Evolutionary conservation across 37 sponge, comb jelly and placozoan genomes (phyloP).

Genomic region (Ianthella basta): DNA sequence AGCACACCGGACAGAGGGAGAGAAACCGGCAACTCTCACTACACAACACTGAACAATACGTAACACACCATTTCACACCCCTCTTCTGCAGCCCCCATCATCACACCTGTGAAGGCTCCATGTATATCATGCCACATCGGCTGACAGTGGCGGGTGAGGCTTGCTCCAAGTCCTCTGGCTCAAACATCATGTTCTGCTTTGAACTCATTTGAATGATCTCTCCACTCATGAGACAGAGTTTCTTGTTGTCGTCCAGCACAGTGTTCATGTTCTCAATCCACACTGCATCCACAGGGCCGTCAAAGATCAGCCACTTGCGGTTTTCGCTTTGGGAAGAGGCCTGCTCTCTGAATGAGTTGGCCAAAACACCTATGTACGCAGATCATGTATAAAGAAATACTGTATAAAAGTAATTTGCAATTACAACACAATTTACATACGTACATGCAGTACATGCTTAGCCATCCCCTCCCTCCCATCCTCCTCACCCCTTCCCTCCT

Average conservation of each 20-base stretch:
- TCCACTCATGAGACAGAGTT: conserved; percentile 97
- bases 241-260: conserved; percentile 97
- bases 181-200: conserved; percentile 97
- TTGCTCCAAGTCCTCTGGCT: conserved; percentile 96
- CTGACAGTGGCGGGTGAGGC: conserved; percentile 99
- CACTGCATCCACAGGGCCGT: conserved; percentile 98
- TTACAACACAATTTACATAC: not conserved
- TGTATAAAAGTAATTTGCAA: too few species aligned
- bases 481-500: not conserved
- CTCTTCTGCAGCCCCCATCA: too few species aligned
- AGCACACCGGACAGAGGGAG: not conserved
- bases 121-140: conserved; percentile 97
- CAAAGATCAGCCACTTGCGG: conserved; percentile 98
- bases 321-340: conserved; percentile 86
- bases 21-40: too few species aligned
- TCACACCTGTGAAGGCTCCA: conserved; percentile 92
- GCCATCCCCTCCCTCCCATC: not conserved
- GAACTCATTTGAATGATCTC: conserved; percentile 99
- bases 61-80: too few species aligned
- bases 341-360: conserved; percentile 94
- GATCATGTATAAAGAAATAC: not conserved
- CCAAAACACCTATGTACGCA: conserved; percentile 71
- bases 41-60: too few species aligned
- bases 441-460: not conserved
- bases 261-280: conserved; percentile 99